Percentiles rank a stretch among this genome's conserved stretches.
Conservation (phyloP, 2,888 invertebrate species). For the Auanema sp. region DNA sequence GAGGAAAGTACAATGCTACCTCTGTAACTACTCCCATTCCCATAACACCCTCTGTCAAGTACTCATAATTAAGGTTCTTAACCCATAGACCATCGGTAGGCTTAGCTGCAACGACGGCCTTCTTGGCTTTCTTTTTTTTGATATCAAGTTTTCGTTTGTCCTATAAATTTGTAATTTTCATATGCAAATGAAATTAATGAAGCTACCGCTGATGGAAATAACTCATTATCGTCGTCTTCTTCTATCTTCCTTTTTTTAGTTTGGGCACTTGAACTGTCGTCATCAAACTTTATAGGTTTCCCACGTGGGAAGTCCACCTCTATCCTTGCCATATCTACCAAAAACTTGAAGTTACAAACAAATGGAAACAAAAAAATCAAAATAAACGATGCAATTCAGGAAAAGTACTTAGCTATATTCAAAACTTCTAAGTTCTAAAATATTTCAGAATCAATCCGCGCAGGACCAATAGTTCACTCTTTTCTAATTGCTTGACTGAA, state of each 20-base stretch:
- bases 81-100: no score
- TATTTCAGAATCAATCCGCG: no score
- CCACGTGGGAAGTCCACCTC: slow-evolving; percentile 21
- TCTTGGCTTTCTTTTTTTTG: slow-evolving; percentile 7
- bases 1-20: neutral
- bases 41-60: slow-evolving; percentile 45
- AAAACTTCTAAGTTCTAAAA: no score
- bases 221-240: slow-evolving; percentile 3
- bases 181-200: slow-evolving; percentile 10
- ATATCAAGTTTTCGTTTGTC: neutral
- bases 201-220: slow-evolving; percentile 5
- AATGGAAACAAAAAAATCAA: no score
- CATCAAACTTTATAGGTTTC: neutral
- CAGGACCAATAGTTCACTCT: no score
- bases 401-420: no score
- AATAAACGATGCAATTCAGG: no score
- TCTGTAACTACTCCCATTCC: slow-evolving; percentile 30
- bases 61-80: slow-evolving; percentile 14
- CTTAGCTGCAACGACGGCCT: neutral
- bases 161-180: neutral
- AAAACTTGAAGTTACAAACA: neutral
- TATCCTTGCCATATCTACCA: slow-evolving; percentile 8
- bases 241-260: slow-evolving; percentile 2
- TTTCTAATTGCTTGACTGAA: no score
- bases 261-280: neutral